These are phyloP conservation scores for Apamea monoglypha DNA, from an alignment of 2,888 invertebrate genomes.

Conservation along the genomic window DNA sequence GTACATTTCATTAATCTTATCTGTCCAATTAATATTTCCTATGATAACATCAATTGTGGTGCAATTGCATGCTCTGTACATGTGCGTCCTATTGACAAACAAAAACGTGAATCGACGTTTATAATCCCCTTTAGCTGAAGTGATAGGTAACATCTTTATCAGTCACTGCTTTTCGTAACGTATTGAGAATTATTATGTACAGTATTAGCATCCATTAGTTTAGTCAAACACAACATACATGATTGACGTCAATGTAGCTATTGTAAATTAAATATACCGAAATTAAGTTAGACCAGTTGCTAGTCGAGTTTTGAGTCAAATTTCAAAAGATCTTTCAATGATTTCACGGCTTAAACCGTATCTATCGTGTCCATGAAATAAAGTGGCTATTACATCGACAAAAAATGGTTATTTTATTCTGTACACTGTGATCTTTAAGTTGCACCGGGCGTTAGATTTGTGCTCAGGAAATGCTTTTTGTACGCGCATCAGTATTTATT, in stretches of 20 bases:
- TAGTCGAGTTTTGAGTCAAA: slow-evolving; percentile 50
- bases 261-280: slow-evolving; percentile 58
- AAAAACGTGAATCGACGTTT: slow-evolving; percentile 27
- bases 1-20: slow-evolving; percentile 20
- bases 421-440: slow-evolving; percentile 11
- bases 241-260: slow-evolving; percentile 65
- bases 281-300: slow-evolving; percentile 56
- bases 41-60: slow-evolving; percentile 24
- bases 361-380: slow-evolving; percentile 56
- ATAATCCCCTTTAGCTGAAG: slow-evolving; percentile 13
- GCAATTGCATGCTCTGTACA: slow-evolving; percentile 9
- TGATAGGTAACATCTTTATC: slow-evolving; percentile 48
- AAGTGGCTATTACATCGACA: slow-evolving; percentile 47
- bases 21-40: slow-evolving; percentile 25
- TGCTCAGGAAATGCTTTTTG: slow-evolving; percentile 21
- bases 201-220: slow-evolving; percentile 65
- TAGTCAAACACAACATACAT: slow-evolving; percentile 53
- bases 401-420: slow-evolving; percentile 42
- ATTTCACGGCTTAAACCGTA: slow-evolving; percentile 61
- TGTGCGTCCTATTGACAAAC: slow-evolving; percentile 42
- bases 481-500: slow-evolving; percentile 21
- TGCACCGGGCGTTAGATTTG: slow-evolving; percentile 26
- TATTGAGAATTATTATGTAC: slow-evolving; percentile 57
- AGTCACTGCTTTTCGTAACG: slow-evolving; percentile 50
- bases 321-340: slow-evolving; percentile 58